Base-by-base conservation (phyloP, 1,140 invertebrate species). In the Sminthurides bifidus region DNA sequence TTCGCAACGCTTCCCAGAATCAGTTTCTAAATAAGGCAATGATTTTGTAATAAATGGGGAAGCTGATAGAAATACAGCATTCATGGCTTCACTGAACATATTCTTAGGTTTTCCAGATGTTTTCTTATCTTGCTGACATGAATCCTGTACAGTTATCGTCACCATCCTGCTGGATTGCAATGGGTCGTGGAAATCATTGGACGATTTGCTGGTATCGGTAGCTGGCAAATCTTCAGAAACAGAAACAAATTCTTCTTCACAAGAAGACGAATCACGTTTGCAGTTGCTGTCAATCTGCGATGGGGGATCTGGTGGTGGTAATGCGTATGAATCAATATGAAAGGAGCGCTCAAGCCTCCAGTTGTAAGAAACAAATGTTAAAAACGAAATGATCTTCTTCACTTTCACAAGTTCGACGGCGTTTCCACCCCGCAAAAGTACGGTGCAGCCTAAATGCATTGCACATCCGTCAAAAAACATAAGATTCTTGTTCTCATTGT, bases 401-500 rank as follows among this genome's bases (percentile, higher is more conserved):
- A 94, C 79, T 67, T 80, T 78, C 12, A 79, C 77, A 6, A 98
- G 73, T 70, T 98, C 92, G 8, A 72, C 67, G 46, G 80, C 71
- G 0, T 79, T 76, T 3, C 78, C 84, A 0, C 93, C 93, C 30
- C 90, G 78, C 1, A 98, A 68, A 6, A 95, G 68, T 29, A 98
- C 83, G 1, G 92, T 92, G 66, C 87, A 91, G 0, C 92, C 92
- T 1, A 93, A 74, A 63, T 89, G 79, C 1, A 84, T 79, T 0
- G 82, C 79, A 67, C 92, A 89, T 1, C 91, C 89, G 72, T 96
- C 92, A 64, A 98, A 85, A 61, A 88, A 87, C 87, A 96, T 90
- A 1, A 96, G 69, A 0, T 87, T 92, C 76, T 95, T 96, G 56
- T 67, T 66, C 74, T 79, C 78, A 66, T 73, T 74, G 15, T 77